Evolutionary conservation across 2,888 invertebrate species (phyloP).

Genomic region (Adineta ricciae): DNA sequence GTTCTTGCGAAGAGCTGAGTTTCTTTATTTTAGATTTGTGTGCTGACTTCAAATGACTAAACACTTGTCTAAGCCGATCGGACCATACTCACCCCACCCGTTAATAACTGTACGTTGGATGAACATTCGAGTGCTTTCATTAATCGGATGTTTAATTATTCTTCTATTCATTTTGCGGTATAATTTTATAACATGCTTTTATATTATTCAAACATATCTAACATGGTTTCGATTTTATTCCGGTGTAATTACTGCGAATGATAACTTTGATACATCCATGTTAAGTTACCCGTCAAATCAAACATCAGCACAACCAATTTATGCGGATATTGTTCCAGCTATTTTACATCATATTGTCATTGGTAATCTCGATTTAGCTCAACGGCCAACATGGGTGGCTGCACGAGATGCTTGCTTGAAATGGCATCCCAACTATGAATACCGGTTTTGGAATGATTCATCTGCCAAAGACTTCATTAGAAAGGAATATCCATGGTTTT

Average conservation of each 20-base stretch:
- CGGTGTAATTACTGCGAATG: not conserved
- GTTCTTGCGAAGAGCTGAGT: too few species aligned
- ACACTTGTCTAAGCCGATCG: not conserved
- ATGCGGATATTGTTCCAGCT: not conserved
- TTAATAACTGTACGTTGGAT: not conserved
- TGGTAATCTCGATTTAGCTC: not conserved
- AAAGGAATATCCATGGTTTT: slow-evolving; percentile 2
- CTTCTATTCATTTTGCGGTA: not conserved
- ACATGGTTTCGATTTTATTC: not conserved
- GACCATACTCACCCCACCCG: not conserved
- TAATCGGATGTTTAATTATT: not conserved
- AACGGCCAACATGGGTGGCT: not conserved
- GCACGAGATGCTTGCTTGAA: not conserved
- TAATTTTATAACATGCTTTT: not conserved
- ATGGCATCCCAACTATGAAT: not conserved
- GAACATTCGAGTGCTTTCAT: not conserved
- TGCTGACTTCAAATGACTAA: too few species aligned
- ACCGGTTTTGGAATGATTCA: slow-evolving; percentile 11
- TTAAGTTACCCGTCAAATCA: not conserved
- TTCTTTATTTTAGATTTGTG: too few species aligned
- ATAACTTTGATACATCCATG: not conserved
- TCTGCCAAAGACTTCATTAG: not conserved
- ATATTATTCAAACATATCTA: not conserved
- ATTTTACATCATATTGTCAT: not conserved
- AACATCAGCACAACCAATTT: not conserved